Conservation (phyloP, 1,140 invertebrate genomes). For the Thalassaphorura encarpata region DNA sequence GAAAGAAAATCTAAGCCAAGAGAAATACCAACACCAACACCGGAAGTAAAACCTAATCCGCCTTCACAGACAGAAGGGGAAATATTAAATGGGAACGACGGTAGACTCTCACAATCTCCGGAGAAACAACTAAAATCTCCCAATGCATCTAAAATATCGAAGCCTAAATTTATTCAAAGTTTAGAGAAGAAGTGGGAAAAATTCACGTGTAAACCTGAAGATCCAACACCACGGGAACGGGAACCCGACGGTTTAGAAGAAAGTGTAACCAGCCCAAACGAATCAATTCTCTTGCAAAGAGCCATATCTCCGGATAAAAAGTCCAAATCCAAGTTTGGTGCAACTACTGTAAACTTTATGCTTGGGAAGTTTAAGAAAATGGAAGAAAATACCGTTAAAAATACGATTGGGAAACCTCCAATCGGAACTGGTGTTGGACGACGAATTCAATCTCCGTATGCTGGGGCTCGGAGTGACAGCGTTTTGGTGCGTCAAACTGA, state of each 20-base stretch:
- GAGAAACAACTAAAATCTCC: not conserved
- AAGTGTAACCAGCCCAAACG: constrained; percentile 8
- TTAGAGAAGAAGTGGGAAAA: constrained; percentile 43
- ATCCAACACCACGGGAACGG: not conserved
- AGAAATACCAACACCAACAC: constrained; percentile 7
- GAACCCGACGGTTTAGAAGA: constrained; percentile 3
- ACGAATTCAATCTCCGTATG: constrained; percentile 31
- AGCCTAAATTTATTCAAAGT: constrained; percentile 38
- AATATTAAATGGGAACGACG: no score
- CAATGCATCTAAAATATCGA: constrained; percentile 49
- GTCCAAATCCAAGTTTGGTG: constrained; percentile 18
- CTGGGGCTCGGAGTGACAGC: constrained; percentile 31
- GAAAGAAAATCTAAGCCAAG: constrained; percentile 26
- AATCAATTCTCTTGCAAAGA: constrained; percentile 26
- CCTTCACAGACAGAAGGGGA: not conserved
- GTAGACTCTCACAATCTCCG: not conserved
- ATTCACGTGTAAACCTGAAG: constrained; percentile 30
- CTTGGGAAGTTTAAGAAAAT: constrained; percentile 60
- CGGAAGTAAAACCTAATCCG: not conserved
- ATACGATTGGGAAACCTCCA: constrained; percentile 15
- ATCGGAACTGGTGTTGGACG: constrained; percentile 5
- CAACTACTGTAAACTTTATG: constrained; percentile 45
- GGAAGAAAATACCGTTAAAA: constrained; percentile 39
- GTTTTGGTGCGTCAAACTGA: no score
- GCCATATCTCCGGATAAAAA: constrained; percentile 27